A percentile compares a stretch with the other conserved stretches of the same genome.
Conservation (phyloP, 2,797 vertebrate species). For the Labeo calbasu region DNA sequence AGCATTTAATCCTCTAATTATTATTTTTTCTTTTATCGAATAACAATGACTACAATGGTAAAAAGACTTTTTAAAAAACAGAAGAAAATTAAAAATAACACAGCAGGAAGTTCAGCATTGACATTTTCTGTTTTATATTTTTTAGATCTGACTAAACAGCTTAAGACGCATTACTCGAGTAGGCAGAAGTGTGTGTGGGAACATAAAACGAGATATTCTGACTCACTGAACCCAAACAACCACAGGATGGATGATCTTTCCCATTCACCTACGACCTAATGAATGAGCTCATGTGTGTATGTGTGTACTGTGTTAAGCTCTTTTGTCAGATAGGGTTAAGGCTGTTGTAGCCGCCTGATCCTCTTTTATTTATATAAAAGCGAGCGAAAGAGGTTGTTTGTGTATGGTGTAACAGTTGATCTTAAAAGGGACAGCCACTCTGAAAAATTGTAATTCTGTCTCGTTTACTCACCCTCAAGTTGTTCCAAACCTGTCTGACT, state of each 20-base stretch:
- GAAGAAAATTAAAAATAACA: not conserved
- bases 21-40: not conserved
- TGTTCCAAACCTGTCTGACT: not conserved
- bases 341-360: not conserved
- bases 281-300: not conserved
- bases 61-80: not conserved
- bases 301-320: conserved; percentile 19
- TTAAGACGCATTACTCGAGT: not conserved
- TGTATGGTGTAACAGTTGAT: not conserved
- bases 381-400: not conserved
- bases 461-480: not conserved
- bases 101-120: not conserved
- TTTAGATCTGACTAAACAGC: not conserved
- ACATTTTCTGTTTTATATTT: not conserved
- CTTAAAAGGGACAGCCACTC: not conserved
- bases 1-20: conserved; percentile 39
- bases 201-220: not conserved
- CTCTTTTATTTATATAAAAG: conserved; percentile 14
- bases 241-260: conserved; percentile 19
- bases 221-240: conserved; percentile 37
- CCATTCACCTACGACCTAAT: conserved; percentile 8
- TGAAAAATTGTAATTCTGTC: not conserved
- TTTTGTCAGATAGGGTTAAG: conserved; percentile 27
- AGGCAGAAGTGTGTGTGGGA: conserved; percentile 1
- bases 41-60: conserved; percentile 19